These are phyloP conservation scores for Cybosia mesomella DNA, from an alignment of 2,888 invertebrate genomes.

Conservation along the genomic window DNA sequence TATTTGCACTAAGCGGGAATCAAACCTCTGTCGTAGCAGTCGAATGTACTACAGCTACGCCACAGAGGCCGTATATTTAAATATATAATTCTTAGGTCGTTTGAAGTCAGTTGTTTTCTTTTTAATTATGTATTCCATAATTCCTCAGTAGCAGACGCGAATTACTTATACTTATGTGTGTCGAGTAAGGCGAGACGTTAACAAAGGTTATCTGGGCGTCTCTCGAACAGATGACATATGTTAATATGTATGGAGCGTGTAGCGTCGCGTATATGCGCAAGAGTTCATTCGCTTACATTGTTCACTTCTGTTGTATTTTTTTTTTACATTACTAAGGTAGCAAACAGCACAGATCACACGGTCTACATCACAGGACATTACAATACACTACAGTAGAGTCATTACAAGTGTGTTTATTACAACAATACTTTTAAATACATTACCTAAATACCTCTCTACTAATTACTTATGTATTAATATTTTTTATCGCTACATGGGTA, in stretches of 20 bases:
- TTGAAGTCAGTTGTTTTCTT: too few relatives aligned
- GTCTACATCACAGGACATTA: too few relatives aligned
- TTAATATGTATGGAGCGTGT: neutral
- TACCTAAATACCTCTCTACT: conserved; percentile 1
- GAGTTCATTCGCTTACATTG: conserved; percentile 1
- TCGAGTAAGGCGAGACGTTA: neutral
- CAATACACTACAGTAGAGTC: too few relatives aligned
- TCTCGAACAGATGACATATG: neutral
- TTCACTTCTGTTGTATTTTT: neutral
- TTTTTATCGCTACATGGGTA: neutral
- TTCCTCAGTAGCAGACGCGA: neutral
- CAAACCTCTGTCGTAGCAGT: too few relatives aligned
- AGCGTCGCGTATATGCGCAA: neutral
- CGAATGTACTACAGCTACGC: too few relatives aligned
- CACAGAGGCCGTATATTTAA: too few relatives aligned
- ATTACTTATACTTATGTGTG: neutral
- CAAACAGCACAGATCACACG: neutral
- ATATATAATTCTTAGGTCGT: too few relatives aligned
- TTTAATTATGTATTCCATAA: neutral
- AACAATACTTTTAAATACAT: neutral
- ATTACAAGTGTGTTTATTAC: neutral
- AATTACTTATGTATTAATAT: too few relatives aligned
- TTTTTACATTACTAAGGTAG: neutral
- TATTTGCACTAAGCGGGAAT: too few relatives aligned
- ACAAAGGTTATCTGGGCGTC: neutral